Conservation (phyloP, 2,888 invertebrate species). For the Yponomeuta evonymella region DNA sequence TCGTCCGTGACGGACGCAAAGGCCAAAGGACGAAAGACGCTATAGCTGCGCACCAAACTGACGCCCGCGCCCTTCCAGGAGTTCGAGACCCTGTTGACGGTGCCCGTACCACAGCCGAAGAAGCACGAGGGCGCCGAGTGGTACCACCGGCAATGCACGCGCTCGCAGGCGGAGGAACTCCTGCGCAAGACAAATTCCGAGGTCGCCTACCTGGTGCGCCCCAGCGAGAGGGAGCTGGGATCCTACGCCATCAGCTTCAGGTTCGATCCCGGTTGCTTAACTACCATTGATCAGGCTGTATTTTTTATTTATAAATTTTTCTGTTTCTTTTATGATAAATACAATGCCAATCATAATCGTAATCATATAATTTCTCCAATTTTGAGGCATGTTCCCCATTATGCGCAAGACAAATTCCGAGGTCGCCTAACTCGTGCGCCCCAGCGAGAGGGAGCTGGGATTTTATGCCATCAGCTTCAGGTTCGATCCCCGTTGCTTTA, state of each 20-base stretch:
- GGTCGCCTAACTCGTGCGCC: slow-evolving; percentile 95
- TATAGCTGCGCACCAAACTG: too few species aligned
- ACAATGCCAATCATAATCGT: too few species aligned
- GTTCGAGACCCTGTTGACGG: slow-evolving; percentile 89
- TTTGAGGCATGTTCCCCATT: too few species aligned
- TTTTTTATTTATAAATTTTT: too few species aligned
- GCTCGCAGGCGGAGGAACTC: slow-evolving; percentile 91
- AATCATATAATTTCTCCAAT: too few species aligned
- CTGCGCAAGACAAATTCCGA: slow-evolving; percentile 89
- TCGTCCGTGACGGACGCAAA: too few species aligned
- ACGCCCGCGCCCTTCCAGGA: slow-evolving; percentile 65
- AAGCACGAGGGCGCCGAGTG: slow-evolving; percentile 95
- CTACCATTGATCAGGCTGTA: too few species aligned
- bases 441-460: slow-evolving; percentile 89
- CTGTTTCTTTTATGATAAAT: too few species aligned
- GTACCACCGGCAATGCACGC: slow-evolving; percentile 89
- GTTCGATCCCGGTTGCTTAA: slow-evolving; percentile 44
- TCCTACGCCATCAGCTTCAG: slow-evolving; percentile 97
- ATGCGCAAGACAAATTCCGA: slow-evolving; percentile 88
- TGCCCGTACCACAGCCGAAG: slow-evolving; percentile 96
- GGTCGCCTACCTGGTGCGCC: slow-evolving; percentile 95
- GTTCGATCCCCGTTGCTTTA: slow-evolving; percentile 45
- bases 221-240: slow-evolving; percentile 89
- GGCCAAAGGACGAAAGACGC: too few species aligned
- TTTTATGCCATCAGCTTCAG: slow-evolving; percentile 97